Conservation (phyloP, 2,888 invertebrate genomes). For the Apocheima hispidaria region DNA sequence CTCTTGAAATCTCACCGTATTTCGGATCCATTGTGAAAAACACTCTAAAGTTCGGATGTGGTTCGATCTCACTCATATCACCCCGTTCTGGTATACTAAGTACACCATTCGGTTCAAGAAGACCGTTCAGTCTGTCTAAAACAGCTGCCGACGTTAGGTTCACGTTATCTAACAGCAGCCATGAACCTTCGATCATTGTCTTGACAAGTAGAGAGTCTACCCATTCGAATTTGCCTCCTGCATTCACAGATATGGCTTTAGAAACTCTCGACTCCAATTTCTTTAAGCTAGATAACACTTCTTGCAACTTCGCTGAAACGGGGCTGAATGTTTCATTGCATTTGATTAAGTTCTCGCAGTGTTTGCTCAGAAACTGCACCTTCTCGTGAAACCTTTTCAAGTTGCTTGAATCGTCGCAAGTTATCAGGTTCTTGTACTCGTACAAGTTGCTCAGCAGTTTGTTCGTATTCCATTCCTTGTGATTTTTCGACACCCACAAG, state of each 20-base stretch:
- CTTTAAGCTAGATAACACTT: conserved; percentile 64
- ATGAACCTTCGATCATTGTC: conserved; percentile 93
- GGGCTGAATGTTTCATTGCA: conserved; percentile 46
- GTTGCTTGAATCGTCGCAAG: conserved; percentile 54
- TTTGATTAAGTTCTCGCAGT: conserved; percentile 61
- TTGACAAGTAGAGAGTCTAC: conserved; percentile 95
- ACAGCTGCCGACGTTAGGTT: conserved; percentile 99
- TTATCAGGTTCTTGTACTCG: conserved; percentile 61
- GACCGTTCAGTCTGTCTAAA: conserved; percentile 97
- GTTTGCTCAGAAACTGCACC: conserved; percentile 61
- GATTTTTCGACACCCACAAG: conserved; percentile 65
- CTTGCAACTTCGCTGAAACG: conserved; percentile 52
- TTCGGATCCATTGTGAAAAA: conserved; percentile 98
- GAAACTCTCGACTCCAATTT: conserved; percentile 74
- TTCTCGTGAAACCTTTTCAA: conserved; percentile 64
- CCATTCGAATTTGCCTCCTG: conserved; percentile 97
- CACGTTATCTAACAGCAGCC: conserved; percentile 96
- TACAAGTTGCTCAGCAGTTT: conserved; percentile 65
- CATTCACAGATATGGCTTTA: conserved; percentile 88
- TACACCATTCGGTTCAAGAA: conserved; percentile 96
- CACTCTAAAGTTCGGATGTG: conserved; percentile 96
- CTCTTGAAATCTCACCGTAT: conserved; percentile 98
- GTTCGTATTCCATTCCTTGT: conserved; percentile 60
- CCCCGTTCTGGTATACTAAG: conserved; percentile 97
- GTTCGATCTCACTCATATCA: conserved; percentile 91